Conservation (phyloP, 2,888 invertebrate genomes). For the Ophion obscuratus region DNA sequence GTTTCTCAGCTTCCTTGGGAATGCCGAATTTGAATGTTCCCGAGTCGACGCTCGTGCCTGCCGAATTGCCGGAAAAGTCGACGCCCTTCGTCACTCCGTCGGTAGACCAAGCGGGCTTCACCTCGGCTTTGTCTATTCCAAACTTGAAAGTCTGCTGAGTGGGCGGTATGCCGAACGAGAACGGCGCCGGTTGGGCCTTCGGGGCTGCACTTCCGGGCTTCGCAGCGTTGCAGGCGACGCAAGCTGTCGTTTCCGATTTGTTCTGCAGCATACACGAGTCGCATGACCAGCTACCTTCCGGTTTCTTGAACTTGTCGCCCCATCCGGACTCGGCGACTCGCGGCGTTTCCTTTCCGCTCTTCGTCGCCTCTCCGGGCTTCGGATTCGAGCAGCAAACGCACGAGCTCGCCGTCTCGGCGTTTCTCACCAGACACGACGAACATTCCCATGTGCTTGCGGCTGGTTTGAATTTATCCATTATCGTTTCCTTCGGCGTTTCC, state of each 20-base stretch:
- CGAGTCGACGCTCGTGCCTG: slow-evolving; percentile 13
- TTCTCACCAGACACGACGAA: slow-evolving; percentile 87
- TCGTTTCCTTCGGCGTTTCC: slow-evolving; percentile 37
- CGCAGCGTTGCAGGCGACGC: slow-evolving; percentile 86
- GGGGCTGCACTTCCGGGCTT: slow-evolving; percentile 84
- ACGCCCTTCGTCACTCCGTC: slow-evolving; percentile 77
- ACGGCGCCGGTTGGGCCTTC: slow-evolving; percentile 68
- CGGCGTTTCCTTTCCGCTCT: slow-evolving; percentile 84
- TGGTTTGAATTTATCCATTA: slow-evolving; percentile 82
- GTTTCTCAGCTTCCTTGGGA: slow-evolving; percentile 58
- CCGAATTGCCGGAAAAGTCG: slow-evolving; percentile 80
- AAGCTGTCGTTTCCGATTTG: slow-evolving; percentile 83
- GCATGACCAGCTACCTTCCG: slow-evolving; percentile 86
- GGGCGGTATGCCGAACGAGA: slow-evolving; percentile 77
- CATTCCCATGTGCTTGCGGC: slow-evolving; percentile 88
- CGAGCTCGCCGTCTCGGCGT: slow-evolving; percentile 83
- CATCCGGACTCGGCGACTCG: slow-evolving; percentile 70
- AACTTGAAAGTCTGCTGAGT: slow-evolving; percentile 82
- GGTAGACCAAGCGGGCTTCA: slow-evolving; percentile 65
- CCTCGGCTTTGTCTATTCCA: slow-evolving; percentile 84
- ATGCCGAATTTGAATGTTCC: slow-evolving; percentile 77
- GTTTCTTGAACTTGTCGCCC: slow-evolving; percentile 82
- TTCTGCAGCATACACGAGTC: slow-evolving; percentile 86
- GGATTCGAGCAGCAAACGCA: slow-evolving; percentile 86
- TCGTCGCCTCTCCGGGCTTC: slow-evolving; percentile 76